phyloP scores from a whole-genome alignment of 2,113 vertebrate species.

The Eonycteris spelaea region DNA sequence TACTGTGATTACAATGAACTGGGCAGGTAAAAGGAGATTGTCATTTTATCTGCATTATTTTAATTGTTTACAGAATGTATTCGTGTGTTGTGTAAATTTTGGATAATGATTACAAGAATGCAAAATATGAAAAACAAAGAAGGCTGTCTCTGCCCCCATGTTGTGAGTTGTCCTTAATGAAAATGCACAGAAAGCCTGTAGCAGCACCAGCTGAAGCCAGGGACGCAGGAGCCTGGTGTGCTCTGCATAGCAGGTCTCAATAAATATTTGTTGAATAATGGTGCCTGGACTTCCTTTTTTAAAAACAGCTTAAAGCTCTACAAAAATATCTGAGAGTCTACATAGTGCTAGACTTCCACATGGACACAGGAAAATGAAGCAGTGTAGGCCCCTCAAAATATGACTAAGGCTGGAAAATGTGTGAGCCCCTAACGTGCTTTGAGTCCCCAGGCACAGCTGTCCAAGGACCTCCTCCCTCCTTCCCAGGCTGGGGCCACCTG shows the following conservation, averaged over 20 bases:
- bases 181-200: neutral
- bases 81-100: neutral
- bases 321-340: conserved; percentile 7
- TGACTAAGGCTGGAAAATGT: neutral
- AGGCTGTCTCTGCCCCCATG: neutral
- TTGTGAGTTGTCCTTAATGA: neutral
- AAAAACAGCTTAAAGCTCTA: conserved; percentile 1
- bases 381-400: neutral
- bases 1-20: neutral
- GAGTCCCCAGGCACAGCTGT: neutral
- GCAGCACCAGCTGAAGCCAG: neutral
- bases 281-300: neutral
- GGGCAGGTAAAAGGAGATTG: neutral
- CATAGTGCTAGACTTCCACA: neutral
- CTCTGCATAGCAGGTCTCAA: neutral
- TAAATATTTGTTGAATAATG: neutral
- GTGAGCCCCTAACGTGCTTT: neutral
- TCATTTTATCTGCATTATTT: neutral
- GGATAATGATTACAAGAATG: neutral
- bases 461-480: neutral
- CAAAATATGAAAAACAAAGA: neutral
- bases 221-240: too few species aligned
- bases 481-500: neutral
- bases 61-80: neutral
- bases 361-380: neutral